Percentiles rank a stretch among this genome's conserved stretches.
Evolutionary conservation across 2,797 vertebrate genomes (phyloP).

Genomic region (Girardinus metallicus): DNA sequence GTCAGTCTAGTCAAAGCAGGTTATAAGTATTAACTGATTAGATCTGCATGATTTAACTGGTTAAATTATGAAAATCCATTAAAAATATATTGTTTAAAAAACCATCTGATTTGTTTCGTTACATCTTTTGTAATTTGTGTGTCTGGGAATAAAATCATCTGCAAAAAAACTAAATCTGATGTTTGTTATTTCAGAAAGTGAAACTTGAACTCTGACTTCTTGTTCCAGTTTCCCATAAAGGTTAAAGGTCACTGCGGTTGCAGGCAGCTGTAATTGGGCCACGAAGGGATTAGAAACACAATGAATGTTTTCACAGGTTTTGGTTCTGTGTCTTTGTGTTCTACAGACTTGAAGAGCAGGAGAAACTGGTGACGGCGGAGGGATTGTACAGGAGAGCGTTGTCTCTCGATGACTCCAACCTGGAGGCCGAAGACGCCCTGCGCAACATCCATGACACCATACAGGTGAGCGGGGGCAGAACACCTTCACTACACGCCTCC

Average conservation of each 20-base stretch:
- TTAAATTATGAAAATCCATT: too few relatives aligned
- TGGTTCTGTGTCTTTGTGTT: not conserved
- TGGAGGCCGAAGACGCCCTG: constrained; percentile 92
- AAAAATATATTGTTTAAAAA: not conserved
- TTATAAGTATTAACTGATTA: not conserved
- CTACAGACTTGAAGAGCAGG: constrained; percentile 92
- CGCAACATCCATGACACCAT: constrained; percentile 89
- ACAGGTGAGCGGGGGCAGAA: constrained; percentile 91
- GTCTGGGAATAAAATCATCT: not conserved
- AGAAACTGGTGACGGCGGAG: constrained; percentile 94
- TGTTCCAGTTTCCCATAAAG: not conserved
- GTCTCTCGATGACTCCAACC: constrained; percentile 87
- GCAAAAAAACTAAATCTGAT: not conserved
- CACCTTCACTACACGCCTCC: not conserved
- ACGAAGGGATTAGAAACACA: too few relatives aligned
- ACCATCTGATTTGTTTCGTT: not conserved
- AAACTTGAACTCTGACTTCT: not conserved
- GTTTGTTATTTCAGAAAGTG: not conserved
- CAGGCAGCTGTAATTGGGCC: not conserved
- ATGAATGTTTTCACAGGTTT: not conserved
- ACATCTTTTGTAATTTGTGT: not conserved
- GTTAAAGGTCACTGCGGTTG: not conserved
- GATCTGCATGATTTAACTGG: too few relatives aligned
- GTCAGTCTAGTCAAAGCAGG: not conserved
- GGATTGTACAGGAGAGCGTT: constrained; percentile 93